Conservation (phyloP, 2,888 invertebrate species). For the Craniophora ligustri region DNA sequence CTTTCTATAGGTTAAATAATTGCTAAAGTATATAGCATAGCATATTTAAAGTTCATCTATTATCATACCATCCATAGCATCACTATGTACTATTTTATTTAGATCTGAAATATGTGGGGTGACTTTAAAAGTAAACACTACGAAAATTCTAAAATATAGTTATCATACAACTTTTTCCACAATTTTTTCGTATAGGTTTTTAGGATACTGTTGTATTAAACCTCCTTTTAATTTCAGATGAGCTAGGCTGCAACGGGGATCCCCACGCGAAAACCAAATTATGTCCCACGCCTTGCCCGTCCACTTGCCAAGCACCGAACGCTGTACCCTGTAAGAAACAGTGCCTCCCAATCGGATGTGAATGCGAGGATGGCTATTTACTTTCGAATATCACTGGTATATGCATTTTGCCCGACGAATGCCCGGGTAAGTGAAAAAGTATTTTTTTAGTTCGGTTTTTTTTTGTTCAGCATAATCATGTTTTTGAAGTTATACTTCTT, state of each 20-base stretch:
- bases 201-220: not conserved
- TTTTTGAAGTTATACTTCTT: too few species aligned
- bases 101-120: too few species aligned
- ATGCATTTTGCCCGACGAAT: conserved; percentile 61
- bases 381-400: conserved; percentile 45
- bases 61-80: too few species aligned
- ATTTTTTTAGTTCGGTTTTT: not conserved
- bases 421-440: conserved; percentile 57
- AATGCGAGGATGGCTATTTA: conserved; percentile 62
- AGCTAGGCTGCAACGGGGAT: conserved; percentile 60
- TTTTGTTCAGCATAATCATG: too few species aligned
- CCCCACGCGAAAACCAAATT: conserved; percentile 54
- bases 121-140: too few species aligned
- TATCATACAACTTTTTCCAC: too few species aligned
- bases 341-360: conserved; percentile 58
- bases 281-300: conserved; percentile 61
- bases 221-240: conserved; percentile 27
- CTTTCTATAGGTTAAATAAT: too few species aligned
- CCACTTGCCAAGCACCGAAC: conserved; percentile 60
- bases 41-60: too few species aligned
- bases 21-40: too few species aligned
- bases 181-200: too few species aligned
- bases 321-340: conserved; percentile 50
- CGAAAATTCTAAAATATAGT: too few species aligned
- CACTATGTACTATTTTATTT: too few species aligned